A percentile compares a stretch with the other conserved stretches of the same genome.
Evolutionary conservation across 1,140 invertebrate genomes (phyloP).

Genomic region (Leptoteleia sp.): DNA sequence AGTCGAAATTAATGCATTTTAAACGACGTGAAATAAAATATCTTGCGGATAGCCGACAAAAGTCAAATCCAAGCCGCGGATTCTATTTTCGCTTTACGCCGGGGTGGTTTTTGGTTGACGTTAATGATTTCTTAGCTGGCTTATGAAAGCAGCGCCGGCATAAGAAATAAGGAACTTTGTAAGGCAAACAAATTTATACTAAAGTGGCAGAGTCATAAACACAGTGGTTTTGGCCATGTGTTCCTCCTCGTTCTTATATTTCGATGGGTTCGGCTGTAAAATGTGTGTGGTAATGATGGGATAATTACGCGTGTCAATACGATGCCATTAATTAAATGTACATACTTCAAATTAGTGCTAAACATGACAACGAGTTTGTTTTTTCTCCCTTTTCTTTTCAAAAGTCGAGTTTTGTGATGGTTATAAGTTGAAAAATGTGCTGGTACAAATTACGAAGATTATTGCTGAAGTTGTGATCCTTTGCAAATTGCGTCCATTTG

Average conservation of each 20-base stretch:
- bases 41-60: slow-evolving; percentile 20
- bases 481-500: too few species aligned
- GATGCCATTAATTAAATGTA: slow-evolving; percentile 15
- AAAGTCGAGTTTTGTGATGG: too few species aligned
- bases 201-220: slow-evolving; percentile 37
- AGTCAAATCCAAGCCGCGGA: slow-evolving; percentile 18
- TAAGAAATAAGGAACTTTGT: slow-evolving; percentile 28
- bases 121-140: slow-evolving; percentile 39
- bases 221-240: slow-evolving; percentile 26
- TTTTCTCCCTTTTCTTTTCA: too few species aligned
- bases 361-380: slow-evolving; percentile 3
- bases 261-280: not conserved
- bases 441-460: too few species aligned
- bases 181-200: slow-evolving; percentile 32
- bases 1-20: slow-evolving; percentile 61
- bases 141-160: slow-evolving; percentile 17
- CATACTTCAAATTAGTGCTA: not conserved
- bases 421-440: too few species aligned
- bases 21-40: slow-evolving; percentile 46
- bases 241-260: not conserved
- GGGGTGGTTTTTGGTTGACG: slow-evolving; percentile 23
- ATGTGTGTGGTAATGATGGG: slow-evolving; percentile 23
- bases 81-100: slow-evolving; percentile 38
- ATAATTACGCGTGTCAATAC: slow-evolving; percentile 26
- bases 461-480: too few species aligned